phyloP scores from a whole-genome alignment of 2,888 invertebrate genomes.

The Lithophane leautieri region DNA sequence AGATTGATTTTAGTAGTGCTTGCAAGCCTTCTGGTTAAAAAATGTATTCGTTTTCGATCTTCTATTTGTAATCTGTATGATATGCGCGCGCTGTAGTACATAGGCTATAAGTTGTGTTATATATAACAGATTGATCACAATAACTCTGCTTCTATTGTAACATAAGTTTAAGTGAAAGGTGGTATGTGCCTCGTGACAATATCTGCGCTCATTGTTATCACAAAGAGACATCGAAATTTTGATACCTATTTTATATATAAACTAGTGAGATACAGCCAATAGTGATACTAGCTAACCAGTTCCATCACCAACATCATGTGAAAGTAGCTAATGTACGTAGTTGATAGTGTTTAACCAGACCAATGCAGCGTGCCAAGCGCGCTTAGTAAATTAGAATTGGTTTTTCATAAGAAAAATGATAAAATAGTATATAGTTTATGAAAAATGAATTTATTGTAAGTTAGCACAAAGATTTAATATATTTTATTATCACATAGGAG shows the following conservation, averaged over 20 bases:
- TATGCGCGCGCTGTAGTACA: constrained; percentile 24
- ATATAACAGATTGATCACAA: constrained; percentile 12
- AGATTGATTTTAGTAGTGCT: constrained; percentile 1
- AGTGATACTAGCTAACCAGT: constrained; percentile 74
- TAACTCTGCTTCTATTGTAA: constrained; percentile 36
- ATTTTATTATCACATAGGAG: constrained; percentile 90
- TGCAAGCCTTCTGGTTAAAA: constrained; percentile 1
- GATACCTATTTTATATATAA: constrained; percentile 74
- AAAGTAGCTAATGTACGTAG: constrained; percentile 74
- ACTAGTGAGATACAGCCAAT: constrained; percentile 75
- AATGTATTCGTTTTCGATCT: constrained; percentile 8
- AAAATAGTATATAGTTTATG: constrained; percentile 88
- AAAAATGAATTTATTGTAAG: constrained; percentile 90
- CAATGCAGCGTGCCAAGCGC: constrained; percentile 88
- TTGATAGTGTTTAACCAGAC: constrained; percentile 83
- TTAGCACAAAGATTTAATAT: constrained; percentile 91
- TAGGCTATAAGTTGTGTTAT: constrained; percentile 26
- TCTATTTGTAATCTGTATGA: constrained; percentile 16
- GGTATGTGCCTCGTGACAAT: constrained; percentile 80
- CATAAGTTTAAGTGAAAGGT: constrained; percentile 43
- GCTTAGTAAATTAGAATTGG: constrained; percentile 84
- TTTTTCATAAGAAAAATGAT: constrained; percentile 81
- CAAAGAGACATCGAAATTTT: constrained; percentile 82
- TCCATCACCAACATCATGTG: constrained; percentile 71
- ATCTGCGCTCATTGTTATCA: constrained; percentile 77